Percentiles rank a stretch among this genome's conserved stretches.
phyloP scores from a whole-genome alignment of 2,888 invertebrate species.

The Ptychoptera contaminata region DNA sequence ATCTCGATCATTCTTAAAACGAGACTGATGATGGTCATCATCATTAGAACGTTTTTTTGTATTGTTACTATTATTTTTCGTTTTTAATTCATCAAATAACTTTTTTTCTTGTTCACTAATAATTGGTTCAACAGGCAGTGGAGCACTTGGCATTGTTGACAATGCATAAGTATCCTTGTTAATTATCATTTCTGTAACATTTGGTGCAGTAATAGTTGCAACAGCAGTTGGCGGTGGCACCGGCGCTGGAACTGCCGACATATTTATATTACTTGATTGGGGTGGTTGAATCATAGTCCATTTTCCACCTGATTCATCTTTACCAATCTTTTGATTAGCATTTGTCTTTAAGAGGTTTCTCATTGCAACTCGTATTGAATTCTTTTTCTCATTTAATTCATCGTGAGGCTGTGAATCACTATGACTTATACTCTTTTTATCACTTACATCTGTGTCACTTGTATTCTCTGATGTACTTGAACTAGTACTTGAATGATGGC shows the following conservation, averaged over 20 bases:
- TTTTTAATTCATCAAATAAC: constrained; percentile 32
- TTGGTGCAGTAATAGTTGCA: constrained; percentile 6
- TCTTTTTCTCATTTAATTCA: constrained; percentile 32
- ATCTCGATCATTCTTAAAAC: constrained; percentile 10
- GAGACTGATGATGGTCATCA: not conserved
- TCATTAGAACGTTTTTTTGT: constrained; percentile 11
- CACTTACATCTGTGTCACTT: constrained; percentile 13
- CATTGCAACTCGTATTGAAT: constrained; percentile 50
- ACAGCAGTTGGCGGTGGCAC: constrained; percentile 15
- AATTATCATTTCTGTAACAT: too few species aligned
- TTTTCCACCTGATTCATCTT: constrained; percentile 22
- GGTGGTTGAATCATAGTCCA: constrained; percentile 32
- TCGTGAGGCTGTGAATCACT: constrained; percentile 5
- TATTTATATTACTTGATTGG: constrained; percentile 14
- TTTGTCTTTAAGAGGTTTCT: constrained; percentile 38
- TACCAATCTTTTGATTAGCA: constrained; percentile 19
- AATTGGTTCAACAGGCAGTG: constrained; percentile 25
- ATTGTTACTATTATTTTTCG: constrained; percentile 12
- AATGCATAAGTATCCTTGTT: too few species aligned
- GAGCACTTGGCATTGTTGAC: too few species aligned
- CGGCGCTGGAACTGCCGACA: not conserved
- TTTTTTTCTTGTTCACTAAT: constrained; percentile 41
- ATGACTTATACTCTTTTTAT: constrained; percentile 6
- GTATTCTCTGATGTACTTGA: constrained; percentile 16
- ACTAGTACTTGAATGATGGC: constrained; percentile 15